Base-by-base conservation (phyloP, 1,140 invertebrate species). In the Lepidostoma basale region DNA sequence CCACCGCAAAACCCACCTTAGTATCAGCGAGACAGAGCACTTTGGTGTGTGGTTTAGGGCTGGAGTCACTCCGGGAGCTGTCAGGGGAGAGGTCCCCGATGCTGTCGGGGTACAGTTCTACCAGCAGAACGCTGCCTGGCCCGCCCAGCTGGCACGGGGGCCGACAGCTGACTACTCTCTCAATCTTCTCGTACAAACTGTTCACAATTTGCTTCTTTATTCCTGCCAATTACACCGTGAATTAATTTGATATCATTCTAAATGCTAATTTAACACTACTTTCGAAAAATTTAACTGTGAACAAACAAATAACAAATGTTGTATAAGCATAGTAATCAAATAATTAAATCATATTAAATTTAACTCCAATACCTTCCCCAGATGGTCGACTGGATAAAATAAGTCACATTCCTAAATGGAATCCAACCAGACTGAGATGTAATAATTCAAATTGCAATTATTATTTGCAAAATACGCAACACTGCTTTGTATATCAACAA, bases 21-120 rank as follows among this genome's bases (percentile, higher is more conserved):
- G 68, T 73, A 40, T 73, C 72, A 33, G 68, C 72, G 3, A 73
- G 25, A 39, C 72, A 73, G 18, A 73, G 47, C 28, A 73, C 68
- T 58, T 68, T 70, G 36, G 45, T 39, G 39, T 70, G 64, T 3
- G 62, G 36, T 56, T 70, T 70, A 0, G 60, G 44, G 8, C 54
- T 58, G 14, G 44, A 45, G 42, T 73, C 72, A 68, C 47, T 73
- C 58, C 68, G 70, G 9, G 68, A 73, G 54, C 68, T 73, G 26
- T 70, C 72, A 14, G 71, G 68, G 28, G 62, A 65, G 5, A 67
- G 28, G 23, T 73, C 72, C 26, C 62, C 68, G 3, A 68, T 58
- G 10, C 66, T 62, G 36, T 73, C 62, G 20, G 68, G 72, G 26
- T 70, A 73, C 3, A 73, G 26, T 16, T 73, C 68, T 2, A 73